Evolutionary conservation across 2,113 vertebrate species (phyloP).

Genomic region (Bos javanicus): DNA sequence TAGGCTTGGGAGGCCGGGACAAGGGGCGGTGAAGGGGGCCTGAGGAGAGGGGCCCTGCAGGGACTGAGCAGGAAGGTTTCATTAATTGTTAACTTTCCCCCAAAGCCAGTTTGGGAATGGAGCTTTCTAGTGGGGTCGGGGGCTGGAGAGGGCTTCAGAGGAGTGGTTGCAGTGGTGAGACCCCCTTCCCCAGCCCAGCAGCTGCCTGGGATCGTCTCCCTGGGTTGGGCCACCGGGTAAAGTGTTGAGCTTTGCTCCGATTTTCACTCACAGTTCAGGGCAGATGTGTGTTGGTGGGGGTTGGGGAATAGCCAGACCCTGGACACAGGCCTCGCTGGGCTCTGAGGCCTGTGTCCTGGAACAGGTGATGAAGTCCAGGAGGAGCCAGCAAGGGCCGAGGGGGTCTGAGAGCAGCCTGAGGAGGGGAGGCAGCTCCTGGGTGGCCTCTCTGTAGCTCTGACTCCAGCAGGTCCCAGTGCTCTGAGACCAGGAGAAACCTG

Average conservation of each 20-base stretch:
- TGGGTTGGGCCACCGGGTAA: neutral
- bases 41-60: neutral
- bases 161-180: neutral
- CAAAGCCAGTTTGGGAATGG: neutral
- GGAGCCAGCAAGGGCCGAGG: neutral
- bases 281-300: neutral
- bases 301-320: neutral
- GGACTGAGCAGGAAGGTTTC: neutral
- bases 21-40: neutral
- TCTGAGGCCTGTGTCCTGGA: neutral
- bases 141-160: neutral
- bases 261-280: neutral
- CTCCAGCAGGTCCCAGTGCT: neutral
- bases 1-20: neutral
- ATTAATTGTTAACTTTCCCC: slow-evolving; percentile 36
- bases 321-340: neutral
- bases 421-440: neutral
- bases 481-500: neutral
- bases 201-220: slow-evolving; percentile 10
- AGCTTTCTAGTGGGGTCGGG: neutral
- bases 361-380: neutral
- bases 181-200: neutral
- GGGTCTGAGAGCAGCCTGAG: neutral
- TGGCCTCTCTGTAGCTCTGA: neutral
- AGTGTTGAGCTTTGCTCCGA: neutral